Conservation (phyloP, 2,888 invertebrate species). For the Orthosia gothica region DNA sequence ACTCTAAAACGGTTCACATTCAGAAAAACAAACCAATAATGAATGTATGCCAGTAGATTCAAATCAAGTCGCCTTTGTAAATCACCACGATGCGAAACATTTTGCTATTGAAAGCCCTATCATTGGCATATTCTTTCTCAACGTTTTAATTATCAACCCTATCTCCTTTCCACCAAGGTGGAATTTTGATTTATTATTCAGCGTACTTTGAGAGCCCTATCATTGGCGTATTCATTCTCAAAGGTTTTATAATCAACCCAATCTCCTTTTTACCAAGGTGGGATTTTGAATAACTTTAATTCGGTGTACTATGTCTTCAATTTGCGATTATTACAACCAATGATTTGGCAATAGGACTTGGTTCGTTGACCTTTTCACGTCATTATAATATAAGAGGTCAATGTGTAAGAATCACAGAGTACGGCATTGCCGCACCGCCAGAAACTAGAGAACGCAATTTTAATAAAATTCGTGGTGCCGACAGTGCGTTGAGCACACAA, state of each 20-base stretch:
- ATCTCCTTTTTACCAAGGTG: background rate
- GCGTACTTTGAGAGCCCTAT: conserved; percentile 16
- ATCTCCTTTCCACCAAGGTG: background rate
- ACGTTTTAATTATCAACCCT: background rate
- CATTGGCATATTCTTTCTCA: background rate
- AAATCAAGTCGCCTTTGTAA: conserved; percentile 60
- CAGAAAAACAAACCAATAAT: conserved; percentile 27
- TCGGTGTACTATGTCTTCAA: conserved; percentile 16
- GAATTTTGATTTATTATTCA: background rate
- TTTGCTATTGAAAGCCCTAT: conserved; percentile 26
- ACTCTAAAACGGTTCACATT: conserved; percentile 17
- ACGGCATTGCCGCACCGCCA: background rate
- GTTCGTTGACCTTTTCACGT: conserved; percentile 16
- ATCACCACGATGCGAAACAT: conserved; percentile 46
- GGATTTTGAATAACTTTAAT: conserved; percentile 5
- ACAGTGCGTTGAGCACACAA: no score
- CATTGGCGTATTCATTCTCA: conserved; percentile 23
- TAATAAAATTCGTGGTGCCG: no score
- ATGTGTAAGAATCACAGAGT: background rate
- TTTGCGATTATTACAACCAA: conserved; percentile 27
- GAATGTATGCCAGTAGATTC: conserved; percentile 46
- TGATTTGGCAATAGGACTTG: conserved; percentile 29
- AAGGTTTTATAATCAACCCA: conserved; percentile 25
- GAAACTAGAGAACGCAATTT: no score
- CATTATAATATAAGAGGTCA: conserved; percentile 1